Conservation (phyloP, 2,888 invertebrate genomes). For the Lymantria dispar region DNA sequence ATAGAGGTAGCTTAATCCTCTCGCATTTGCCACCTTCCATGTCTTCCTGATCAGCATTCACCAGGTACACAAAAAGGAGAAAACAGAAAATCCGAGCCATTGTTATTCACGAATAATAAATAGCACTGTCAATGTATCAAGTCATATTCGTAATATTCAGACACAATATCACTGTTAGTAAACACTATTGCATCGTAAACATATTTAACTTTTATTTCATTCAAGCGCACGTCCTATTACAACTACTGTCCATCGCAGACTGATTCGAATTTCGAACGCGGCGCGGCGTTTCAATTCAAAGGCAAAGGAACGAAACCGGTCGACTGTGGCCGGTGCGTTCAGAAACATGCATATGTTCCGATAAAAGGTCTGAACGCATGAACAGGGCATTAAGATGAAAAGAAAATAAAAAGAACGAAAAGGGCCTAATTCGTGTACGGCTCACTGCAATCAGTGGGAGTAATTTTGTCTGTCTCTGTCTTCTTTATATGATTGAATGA, state of each 20-base stretch:
- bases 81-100: conserved; percentile 71
- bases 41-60: conserved; percentile 70
- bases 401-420: conserved; percentile 60
- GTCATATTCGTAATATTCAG: conserved; percentile 59
- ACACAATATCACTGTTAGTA: conserved; percentile 59
- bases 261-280: conserved; percentile 61
- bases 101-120: conserved; percentile 42
- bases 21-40: conserved; percentile 86
- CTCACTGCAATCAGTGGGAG: conserved; percentile 77
- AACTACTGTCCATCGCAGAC: conserved; percentile 52
- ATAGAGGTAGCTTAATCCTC: conserved; percentile 89
- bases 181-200: conserved; percentile 63
- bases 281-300: conserved; percentile 67
- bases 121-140: conserved; percentile 42
- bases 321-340: conserved; percentile 59
- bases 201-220: conserved; percentile 32
- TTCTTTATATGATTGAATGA: conserved; percentile 33
- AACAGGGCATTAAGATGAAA: conserved; percentile 74
- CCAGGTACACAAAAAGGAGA: conserved; percentile 58
- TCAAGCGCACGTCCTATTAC: conserved; percentile 41
- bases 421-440: conserved; percentile 78
- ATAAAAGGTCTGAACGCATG: conserved; percentile 77
- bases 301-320: conserved; percentile 74
- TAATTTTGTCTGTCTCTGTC: conserved; percentile 64
- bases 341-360: conserved; percentile 73